Conservation (phyloP, 2,797 vertebrate species). For the Vultur gryphus region DNA sequence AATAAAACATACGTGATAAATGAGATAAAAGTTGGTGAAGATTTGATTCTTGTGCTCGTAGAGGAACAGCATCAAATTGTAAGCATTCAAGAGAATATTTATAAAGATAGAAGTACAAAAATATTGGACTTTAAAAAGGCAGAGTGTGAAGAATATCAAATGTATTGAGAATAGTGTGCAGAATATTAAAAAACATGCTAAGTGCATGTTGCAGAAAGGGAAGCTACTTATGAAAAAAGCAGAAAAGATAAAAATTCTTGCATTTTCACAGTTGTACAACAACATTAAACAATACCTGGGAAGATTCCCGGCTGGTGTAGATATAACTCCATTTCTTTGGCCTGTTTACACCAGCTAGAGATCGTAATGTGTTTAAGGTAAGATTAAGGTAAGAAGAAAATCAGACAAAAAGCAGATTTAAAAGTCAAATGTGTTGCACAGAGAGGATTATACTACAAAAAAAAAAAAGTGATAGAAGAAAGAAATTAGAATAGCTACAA, state of each 20-base stretch:
- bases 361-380: not conserved
- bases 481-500: not conserved
- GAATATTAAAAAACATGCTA: not conserved
- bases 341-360: not conserved
- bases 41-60: conserved; percentile 33
- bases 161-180: not conserved
- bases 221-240: not conserved
- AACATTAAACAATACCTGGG: not conserved
- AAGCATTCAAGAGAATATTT: conserved; percentile 20
- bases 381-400: not conserved
- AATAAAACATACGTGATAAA: conserved; percentile 35
- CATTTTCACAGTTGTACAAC: not conserved
- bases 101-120: conserved; percentile 32
- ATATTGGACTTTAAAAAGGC: conserved; percentile 38
- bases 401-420: not conserved
- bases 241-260: not conserved
- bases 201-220: not conserved
- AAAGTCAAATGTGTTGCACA: not conserved
- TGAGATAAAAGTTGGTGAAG: conserved; percentile 1
- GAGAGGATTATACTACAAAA: not conserved
- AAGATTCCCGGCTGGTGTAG: not conserved
- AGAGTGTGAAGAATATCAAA: not conserved
- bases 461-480: not conserved
- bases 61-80: conserved; percentile 17
- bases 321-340: not conserved